phyloP scores from a whole-genome alignment of 2,888 invertebrate species.

The Mesorhabditis belari region DNA sequence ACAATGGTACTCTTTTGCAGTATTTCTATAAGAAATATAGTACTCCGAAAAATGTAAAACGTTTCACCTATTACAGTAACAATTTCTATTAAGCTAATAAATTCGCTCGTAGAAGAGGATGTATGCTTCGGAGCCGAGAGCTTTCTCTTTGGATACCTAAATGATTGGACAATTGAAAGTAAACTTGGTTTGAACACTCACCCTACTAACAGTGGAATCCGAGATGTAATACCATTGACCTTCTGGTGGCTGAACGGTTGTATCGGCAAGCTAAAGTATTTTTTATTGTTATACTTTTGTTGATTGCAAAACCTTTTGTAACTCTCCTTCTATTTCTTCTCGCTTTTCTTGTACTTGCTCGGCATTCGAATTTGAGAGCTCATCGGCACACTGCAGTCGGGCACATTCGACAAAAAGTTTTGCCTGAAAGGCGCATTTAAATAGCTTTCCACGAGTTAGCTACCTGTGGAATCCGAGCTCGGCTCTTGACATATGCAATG shows the following conservation, averaged over 20 bases:
- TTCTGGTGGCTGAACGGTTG: not conserved
- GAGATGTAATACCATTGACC: not conserved
- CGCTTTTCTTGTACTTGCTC: not conserved
- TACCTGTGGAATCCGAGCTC: slow-evolving; percentile 25
- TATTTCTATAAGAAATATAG: too few relatives aligned
- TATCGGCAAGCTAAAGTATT: not conserved
- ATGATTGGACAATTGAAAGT: slow-evolving; percentile 82
- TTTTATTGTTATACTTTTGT: not conserved
- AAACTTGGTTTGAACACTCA: slow-evolving; percentile 67
- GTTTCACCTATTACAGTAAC: too few relatives aligned
- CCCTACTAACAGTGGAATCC: not conserved
- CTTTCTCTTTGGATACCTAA: slow-evolving; percentile 71
- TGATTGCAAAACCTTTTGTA: not conserved
- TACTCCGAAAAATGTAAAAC: too few relatives aligned
- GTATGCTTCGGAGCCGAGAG: slow-evolving; percentile 79
- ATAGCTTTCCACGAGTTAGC: not conserved
- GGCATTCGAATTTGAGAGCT: not conserved
- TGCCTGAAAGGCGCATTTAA: not conserved
- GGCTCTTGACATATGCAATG: slow-evolving; percentile 84
- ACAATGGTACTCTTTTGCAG: too few relatives aligned
- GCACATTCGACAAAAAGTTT: slow-evolving; percentile 3
- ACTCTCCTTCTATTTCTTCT: not conserved
- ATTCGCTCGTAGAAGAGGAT: slow-evolving; percentile 91
- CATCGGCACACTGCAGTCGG: slow-evolving; percentile 6
- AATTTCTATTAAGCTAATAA: too few relatives aligned